These are phyloP conservation scores for Pollimyrus isidori DNA, from an alignment of 2,113 vertebrate species.

Conservation along the genomic window DNA sequence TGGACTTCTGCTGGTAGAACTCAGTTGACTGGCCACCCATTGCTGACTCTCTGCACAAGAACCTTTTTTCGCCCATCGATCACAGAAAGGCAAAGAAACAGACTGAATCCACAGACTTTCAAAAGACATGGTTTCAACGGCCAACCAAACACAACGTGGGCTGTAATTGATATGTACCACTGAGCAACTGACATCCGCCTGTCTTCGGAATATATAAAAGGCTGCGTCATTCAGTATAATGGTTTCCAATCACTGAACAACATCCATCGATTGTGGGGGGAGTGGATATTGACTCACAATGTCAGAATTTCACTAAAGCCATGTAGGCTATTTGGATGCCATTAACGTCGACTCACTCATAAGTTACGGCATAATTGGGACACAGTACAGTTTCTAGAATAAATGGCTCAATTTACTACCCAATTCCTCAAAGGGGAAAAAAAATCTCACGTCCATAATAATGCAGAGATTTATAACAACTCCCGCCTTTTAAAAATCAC, in stretches of 20 bases:
- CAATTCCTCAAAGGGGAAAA: conserved; percentile 3
- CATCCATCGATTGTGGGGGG: conserved; percentile 45
- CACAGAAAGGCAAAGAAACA: not conserved
- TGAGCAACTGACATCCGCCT: conserved; percentile 39
- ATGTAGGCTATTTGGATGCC: conserved; percentile 46
- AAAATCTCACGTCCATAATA: not conserved
- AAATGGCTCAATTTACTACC: not conserved
- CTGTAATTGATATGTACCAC: conserved; percentile 35
- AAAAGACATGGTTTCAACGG: conserved; percentile 4
- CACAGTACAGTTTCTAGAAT: conserved; percentile 28
- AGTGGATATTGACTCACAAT: conserved; percentile 52
- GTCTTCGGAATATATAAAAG: conserved; percentile 29
- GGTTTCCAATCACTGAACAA: conserved; percentile 49
- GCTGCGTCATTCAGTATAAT: conserved; percentile 30
- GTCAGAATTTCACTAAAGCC: conserved; percentile 43
- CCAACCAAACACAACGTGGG: conserved; percentile 11
- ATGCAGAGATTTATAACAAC: conserved; percentile 15
- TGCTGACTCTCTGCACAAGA: not conserved
- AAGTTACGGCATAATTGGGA: conserved; percentile 43
- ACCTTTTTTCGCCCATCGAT: not conserved
- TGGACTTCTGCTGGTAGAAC: not conserved
- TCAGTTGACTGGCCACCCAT: not conserved
- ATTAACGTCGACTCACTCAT: conserved; percentile 37
- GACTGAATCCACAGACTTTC: not conserved
- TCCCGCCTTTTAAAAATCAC: not conserved